These are phyloP conservation scores for Corvus moneduloides DNA, from an alignment of 2,113 vertebrate genomes.

Conservation along the genomic window DNA sequence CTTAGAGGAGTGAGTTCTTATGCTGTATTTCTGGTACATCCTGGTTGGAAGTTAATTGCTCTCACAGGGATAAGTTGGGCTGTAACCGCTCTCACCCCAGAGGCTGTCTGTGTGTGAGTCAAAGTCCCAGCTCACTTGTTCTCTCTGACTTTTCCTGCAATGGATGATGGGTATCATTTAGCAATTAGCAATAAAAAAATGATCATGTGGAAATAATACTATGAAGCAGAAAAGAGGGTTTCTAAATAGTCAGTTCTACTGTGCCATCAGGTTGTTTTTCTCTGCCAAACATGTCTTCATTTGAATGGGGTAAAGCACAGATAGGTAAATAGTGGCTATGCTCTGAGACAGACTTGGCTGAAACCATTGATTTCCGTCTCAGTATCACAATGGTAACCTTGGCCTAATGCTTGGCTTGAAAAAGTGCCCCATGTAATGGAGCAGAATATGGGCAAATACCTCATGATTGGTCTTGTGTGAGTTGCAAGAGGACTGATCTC, in stretches of 20 bases:
- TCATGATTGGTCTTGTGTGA: rapidly evolving
- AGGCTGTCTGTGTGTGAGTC: background rate
- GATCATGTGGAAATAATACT: background rate
- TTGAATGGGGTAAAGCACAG: background rate
- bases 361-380: background rate
- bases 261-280: background rate
- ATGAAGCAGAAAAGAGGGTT: background rate
- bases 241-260: background rate
- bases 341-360: background rate
- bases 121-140: background rate
- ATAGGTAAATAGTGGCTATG: background rate
- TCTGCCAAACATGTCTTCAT: background rate
- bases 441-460: background rate
- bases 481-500: background rate
- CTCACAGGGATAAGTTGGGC: background rate
- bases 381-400: background rate
- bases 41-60: background rate
- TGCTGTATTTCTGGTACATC: background rate
- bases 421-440: background rate
- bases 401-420: background rate
- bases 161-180: background rate
- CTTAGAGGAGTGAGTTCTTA: background rate
- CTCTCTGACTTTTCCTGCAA: background rate
- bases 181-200: background rate
- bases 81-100: background rate